Conservation (phyloP, 2,888 invertebrate species). For the Meganola albula region DNA sequence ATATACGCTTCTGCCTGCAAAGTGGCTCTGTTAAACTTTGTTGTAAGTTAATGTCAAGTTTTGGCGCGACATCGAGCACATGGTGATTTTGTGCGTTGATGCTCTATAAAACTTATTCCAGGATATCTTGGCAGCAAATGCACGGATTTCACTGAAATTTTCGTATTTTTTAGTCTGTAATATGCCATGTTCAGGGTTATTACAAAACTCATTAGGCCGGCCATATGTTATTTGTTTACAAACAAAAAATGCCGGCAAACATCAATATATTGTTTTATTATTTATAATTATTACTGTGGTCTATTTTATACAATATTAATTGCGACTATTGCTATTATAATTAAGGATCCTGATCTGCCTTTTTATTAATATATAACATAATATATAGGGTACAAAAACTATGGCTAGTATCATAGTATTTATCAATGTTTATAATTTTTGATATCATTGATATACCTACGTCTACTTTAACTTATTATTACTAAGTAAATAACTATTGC, state of each 20-base stretch:
- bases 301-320: neutral
- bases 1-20: too few relatives aligned
- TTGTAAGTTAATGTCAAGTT: slow-evolving; percentile 42
- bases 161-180: slow-evolving; percentile 24
- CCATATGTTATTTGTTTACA: slow-evolving; percentile 76
- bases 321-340: too few relatives aligned
- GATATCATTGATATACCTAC: too few relatives aligned
- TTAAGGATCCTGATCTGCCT: too few relatives aligned
- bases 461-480: too few relatives aligned
- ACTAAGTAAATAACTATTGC: too few relatives aligned
- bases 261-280: slow-evolving; percentile 23
- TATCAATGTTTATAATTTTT: too few relatives aligned
- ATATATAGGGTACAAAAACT: too few relatives aligned
- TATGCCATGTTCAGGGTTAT: slow-evolving; percentile 27
- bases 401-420: too few relatives aligned
- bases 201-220: slow-evolving; percentile 24
- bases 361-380: too few relatives aligned
- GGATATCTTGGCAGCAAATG: slow-evolving; percentile 30
- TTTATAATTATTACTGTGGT: slow-evolving; percentile 13
- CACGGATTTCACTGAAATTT: slow-evolving; percentile 30
- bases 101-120: slow-evolving; percentile 25
- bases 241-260: slow-evolving; percentile 64
- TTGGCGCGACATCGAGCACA: slow-evolving; percentile 64
- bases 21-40: slow-evolving; percentile 9
- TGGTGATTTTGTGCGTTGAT: slow-evolving; percentile 43